Evolutionary conservation across 2,888 invertebrate species (phyloP).

Genomic region (Drosophila kanekoi): DNA sequence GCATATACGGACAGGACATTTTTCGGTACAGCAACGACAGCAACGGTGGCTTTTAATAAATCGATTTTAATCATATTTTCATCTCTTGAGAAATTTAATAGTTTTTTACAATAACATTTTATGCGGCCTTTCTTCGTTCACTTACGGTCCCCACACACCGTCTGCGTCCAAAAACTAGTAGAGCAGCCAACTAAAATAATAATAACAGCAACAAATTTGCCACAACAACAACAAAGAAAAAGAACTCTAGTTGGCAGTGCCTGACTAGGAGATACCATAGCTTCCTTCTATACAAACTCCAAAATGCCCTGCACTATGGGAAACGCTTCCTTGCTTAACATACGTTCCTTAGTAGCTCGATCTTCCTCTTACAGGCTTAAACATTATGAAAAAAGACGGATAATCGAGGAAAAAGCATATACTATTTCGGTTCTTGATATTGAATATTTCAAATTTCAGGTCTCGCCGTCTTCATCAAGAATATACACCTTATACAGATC

Average conservation of each 20-base stretch:
- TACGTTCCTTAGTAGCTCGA: too few species aligned
- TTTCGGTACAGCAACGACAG: conserved; percentile 38
- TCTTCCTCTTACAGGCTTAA: too few species aligned
- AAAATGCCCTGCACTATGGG: too few species aligned
- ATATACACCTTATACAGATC: too few species aligned
- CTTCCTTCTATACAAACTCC: too few species aligned
- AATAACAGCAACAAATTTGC: conserved; percentile 73
- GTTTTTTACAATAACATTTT: conserved; percentile 78
- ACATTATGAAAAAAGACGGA: too few species aligned
- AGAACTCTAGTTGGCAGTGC: neutral
- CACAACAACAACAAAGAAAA: conserved; percentile 29
- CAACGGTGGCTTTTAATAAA: conserved; percentile 80
- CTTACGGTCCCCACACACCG: conserved; percentile 7
- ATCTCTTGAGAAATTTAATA: conserved; percentile 81
- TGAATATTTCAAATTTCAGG: too few species aligned
- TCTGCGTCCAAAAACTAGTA: conserved; percentile 26
- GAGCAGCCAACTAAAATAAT: conserved; percentile 74
- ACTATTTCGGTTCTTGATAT: too few species aligned
- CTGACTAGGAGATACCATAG: too few species aligned
- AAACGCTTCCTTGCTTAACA: too few species aligned
- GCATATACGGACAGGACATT: conserved; percentile 31
- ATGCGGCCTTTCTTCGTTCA: conserved; percentile 34
- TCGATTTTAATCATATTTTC: conserved; percentile 83
- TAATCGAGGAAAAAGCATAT: too few species aligned
- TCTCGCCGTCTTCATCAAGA: too few species aligned